These are phyloP conservation scores for Ornithorhynchus anatinus DNA, from an alignment of 2,113 vertebrate species.

Conservation along the genomic window DNA sequence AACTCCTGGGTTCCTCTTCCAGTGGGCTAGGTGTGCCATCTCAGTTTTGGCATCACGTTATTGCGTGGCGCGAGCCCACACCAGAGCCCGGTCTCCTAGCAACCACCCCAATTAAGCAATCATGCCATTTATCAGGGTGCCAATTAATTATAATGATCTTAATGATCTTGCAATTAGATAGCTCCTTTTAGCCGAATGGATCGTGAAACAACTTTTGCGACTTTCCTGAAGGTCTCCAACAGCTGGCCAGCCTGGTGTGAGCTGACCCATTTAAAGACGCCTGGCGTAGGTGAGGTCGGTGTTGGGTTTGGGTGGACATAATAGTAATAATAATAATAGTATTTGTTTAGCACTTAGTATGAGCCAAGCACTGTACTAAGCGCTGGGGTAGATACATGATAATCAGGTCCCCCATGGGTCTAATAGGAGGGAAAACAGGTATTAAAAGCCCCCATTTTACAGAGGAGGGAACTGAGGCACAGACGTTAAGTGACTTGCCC, in stretches of 20 bases:
- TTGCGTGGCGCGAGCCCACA: conserved; percentile 21
- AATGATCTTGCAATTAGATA: conserved; percentile 58
- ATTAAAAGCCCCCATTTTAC: too few relatives aligned
- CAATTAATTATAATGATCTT: conserved; percentile 68
- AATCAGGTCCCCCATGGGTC: too few relatives aligned
- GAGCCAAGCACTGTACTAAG: too few relatives aligned
- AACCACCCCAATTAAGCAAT: conserved; percentile 69
- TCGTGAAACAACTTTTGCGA: background rate
- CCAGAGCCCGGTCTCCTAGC: conserved; percentile 63
- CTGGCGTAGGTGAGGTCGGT: too few relatives aligned
- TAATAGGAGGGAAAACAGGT: too few relatives aligned
- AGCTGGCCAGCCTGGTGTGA: background rate
- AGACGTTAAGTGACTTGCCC: too few relatives aligned
- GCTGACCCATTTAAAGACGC: background rate
- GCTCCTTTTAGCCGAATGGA: conserved; percentile 22
- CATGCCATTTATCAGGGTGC: conserved; percentile 56
- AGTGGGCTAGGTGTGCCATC: conserved; percentile 39
- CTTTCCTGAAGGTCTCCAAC: background rate
- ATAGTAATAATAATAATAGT: too few relatives aligned
- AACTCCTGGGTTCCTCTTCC: conserved; percentile 8
- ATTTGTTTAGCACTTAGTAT: too few relatives aligned
- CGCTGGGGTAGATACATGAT: too few relatives aligned
- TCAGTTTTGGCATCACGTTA: conserved; percentile 27
- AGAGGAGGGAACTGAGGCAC: too few relatives aligned
- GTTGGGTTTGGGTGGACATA: too few relatives aligned